Evolutionary conservation across 2,888 invertebrate species (phyloP).

Genomic region (Himalopsyche kuldschensis): DNA sequence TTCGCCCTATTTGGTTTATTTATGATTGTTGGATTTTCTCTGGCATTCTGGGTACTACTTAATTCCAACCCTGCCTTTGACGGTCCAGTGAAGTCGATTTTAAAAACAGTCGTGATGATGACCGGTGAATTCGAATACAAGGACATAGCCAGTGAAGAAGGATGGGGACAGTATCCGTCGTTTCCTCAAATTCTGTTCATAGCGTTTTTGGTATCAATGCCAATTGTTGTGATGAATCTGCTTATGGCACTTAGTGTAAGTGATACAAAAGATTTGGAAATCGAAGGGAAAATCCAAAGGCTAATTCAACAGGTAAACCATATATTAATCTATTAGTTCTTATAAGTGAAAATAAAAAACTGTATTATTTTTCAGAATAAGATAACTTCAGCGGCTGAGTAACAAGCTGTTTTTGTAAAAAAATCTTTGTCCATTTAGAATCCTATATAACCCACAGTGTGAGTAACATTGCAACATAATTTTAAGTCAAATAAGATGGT

Average conservation of each 20-base stretch:
- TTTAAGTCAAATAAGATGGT: too few relatives aligned
- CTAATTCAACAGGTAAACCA: constrained; percentile 56
- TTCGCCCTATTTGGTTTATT: constrained; percentile 50
- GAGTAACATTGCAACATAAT: too few relatives aligned
- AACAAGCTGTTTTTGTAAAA: too few relatives aligned
- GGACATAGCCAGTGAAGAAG: constrained; percentile 49
- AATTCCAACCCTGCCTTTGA: constrained; percentile 56
- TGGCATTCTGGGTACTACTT: constrained; percentile 62
- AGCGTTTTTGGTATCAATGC: constrained; percentile 58
- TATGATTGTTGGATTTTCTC: constrained; percentile 59
- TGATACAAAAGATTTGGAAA: constrained; percentile 60
- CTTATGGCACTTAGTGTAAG: constrained; percentile 64
- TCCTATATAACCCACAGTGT: too few relatives aligned
- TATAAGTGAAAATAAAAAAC: too few relatives aligned
- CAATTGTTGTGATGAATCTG: constrained; percentile 63
- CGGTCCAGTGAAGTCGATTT: constrained; percentile 57
- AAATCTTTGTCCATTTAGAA: too few relatives aligned
- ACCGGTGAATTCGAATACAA: constrained; percentile 62
- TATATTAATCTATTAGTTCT: too few relatives aligned
- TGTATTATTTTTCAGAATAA: too few relatives aligned
- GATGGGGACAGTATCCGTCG: constrained; percentile 48
- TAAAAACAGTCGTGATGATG: constrained; percentile 65
- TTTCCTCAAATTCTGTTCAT: constrained; percentile 58
- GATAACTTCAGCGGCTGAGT: too few relatives aligned
- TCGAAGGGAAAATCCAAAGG: constrained; percentile 59